phyloP scores from a whole-genome alignment of 1,140 invertebrate genomes.

The Harpegnathos saltator region DNA sequence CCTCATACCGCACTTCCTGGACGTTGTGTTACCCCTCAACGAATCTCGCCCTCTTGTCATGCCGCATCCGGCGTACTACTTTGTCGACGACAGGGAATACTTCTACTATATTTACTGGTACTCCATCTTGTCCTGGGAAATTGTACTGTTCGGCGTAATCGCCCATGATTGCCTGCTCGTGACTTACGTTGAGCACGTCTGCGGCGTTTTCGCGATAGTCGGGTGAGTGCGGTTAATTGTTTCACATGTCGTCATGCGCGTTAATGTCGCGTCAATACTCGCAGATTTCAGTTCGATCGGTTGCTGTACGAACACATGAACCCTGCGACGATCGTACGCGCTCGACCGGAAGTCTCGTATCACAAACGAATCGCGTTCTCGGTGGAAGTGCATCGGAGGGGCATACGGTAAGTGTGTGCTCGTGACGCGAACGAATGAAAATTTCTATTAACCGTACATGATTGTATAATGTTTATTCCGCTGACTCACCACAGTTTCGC shows the following conservation, averaged over 20 bases:
- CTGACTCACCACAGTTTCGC: not conserved
- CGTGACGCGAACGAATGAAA: not conserved
- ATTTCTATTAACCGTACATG: not conserved
- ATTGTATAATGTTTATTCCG: not conserved
- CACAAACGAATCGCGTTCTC: slow-evolving; percentile 31
- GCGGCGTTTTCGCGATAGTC: slow-evolving; percentile 52
- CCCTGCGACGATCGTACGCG: not conserved
- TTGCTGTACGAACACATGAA: slow-evolving; percentile 7
- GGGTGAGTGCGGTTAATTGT: slow-evolving; percentile 39
- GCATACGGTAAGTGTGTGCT: slow-evolving; percentile 33
- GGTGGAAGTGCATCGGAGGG: not conserved
- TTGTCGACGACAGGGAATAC: slow-evolving; percentile 47
- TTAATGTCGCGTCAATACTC: not conserved
- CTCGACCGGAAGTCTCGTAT: not conserved
- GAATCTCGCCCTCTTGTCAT: slow-evolving; percentile 27
- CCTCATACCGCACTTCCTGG: slow-evolving; percentile 25
- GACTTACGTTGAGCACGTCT: slow-evolving; percentile 47
- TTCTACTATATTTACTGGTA: slow-evolving; percentile 25
- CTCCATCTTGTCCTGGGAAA: slow-evolving; percentile 10
- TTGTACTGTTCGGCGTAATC: slow-evolving; percentile 22
- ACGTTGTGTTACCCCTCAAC: slow-evolving; percentile 49
- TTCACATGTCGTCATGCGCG: not conserved
- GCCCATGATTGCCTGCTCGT: slow-evolving; percentile 35
- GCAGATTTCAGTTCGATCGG: slow-evolving; percentile 41
- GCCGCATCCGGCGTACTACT: slow-evolving; percentile 34